Evolutionary conservation across 2,113 vertebrate genomes (phyloP), one percentile per base, ranked within the genome.

Genomic region (Alouatta palliata): DNA sequence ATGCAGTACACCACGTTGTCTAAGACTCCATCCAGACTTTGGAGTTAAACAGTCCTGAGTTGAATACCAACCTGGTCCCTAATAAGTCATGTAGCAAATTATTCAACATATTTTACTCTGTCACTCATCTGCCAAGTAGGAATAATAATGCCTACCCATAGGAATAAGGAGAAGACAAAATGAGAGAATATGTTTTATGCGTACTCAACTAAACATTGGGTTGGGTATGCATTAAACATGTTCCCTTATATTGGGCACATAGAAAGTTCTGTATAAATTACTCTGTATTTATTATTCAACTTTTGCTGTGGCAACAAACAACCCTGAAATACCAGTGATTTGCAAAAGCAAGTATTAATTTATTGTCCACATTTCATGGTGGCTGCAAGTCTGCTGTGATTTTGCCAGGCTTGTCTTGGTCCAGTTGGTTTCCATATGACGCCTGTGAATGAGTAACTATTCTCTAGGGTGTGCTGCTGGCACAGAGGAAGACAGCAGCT

Each of bases 341-440:
- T 95, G 47, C 75, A 86, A 86, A 66, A 87, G 76, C 21, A 92
- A 86, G 86, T 43, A 54, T 70, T 68, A 77, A 93, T 83, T 52
- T 54, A 27, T 68, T 87, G 40, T 61, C 83, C 68, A 19, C 43
- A 27, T 79, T 87, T 77, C 25, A 73, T 8, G 16, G 73, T 61
- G 19, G 21, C 79, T 89, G 17, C 3, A 45, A 5, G 47, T 68
- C 85, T 40, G 30, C 40, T 96, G 66, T 47, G 35, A 88, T 83
- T 89, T 96, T 75, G 20, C 30, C 8, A 10, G 52, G 27, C 27
- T 92, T 11, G 32, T 25, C 68, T 47, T 95, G 66, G 58, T 90
- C 77, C 21, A 0, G 0, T 25, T 45, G 30, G 61, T 61, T 61
- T 73, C 16, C 20, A 5, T 14, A 27, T 52, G 30, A 79, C 52